Base-by-base conservation (phyloP, 2,113 vertebrate species). In the Procapra przewalskii region DNA sequence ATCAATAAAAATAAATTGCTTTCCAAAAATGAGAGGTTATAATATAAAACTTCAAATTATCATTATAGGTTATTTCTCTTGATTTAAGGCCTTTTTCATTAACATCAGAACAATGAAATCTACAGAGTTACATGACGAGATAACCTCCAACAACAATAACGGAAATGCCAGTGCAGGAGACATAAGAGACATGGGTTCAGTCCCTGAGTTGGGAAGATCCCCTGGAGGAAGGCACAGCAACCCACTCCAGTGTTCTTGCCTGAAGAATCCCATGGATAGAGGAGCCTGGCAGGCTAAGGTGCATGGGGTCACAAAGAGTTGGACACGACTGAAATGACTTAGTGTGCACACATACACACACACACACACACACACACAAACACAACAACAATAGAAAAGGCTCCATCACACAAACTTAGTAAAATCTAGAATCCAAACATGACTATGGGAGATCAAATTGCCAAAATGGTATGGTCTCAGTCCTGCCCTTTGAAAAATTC, bases 1-100 rank as follows among this genome's bases (percentile, higher is more conserved):
- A 2, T 50, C 5, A 33, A 33, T 50, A 52, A 81, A 50, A 52
- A 50, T 81, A 33, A 33, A 33, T 50, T 33, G 5, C 45, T 81
- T 81, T 86, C 21, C 87, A 96, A 97, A 96, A 91, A 25, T 25
- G 4, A 98, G 86, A 90, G 50, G 96, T 9, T 98, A 96, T 13
- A 96, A 82, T 21, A 96, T 91, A 96, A 45, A 88, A 57, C 85
- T 97, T 88, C 43, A 31, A 75, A 59, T 62, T 43, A 59, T 80
- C 17, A 71, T 79, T 31, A 57, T 93, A 43, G 91, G 90, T n/a
- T 43, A 84, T 25, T 15, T 36, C 97, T 92, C 36, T 83, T 98
- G 92, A 36, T 33, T 97, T 95, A 60, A 95, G 45, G 60, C 14
- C 67, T 95, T 95, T 89, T 29, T 88, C 21, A 50, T 21, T 88